A percentile compares a stretch with the other conserved stretches of the same genome.
Conservation (phyloP, 2,888 invertebrate genomes). For the Hydrotaea cyrtoneurina region DNA sequence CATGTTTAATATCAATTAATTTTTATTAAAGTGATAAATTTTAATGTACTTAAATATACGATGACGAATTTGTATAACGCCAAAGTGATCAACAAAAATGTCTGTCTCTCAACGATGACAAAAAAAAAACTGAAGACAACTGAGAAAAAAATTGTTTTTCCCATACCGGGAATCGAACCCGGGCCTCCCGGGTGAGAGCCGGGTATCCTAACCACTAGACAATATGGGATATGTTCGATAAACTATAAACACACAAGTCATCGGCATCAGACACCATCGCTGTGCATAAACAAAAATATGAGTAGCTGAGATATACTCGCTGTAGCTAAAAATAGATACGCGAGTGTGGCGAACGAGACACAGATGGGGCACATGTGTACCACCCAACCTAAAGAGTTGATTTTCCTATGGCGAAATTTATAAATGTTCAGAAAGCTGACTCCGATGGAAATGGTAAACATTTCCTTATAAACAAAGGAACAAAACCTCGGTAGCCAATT, state of each 20-base stretch:
- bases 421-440: too few species aligned
- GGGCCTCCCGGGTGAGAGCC: conserved; percentile 83
- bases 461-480: too few species aligned
- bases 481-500: too few species aligned
- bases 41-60: not conserved
- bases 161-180: conserved; percentile 95
- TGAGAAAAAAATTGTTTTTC: conserved; percentile 80
- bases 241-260: not conserved
- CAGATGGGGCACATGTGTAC: too few species aligned
- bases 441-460: too few species aligned
- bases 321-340: not conserved
- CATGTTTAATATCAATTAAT: conserved; percentile 55
- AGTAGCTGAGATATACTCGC: not conserved
- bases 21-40: conserved; percentile 56
- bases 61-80: not conserved
- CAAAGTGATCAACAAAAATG: not conserved
- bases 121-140: too few species aligned
- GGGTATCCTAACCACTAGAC: conserved; percentile 80
- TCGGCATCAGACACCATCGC: not conserved
- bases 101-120: too few species aligned
- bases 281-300: not conserved
- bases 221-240: conserved; percentile 75
- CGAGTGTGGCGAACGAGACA: not conserved
- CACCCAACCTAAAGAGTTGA: too few species aligned
- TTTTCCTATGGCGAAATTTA: too few species aligned